Evolutionary conservation across 2,113 vertebrate genomes (phyloP).

Genomic region (Scytalopus superciliaris): DNA sequence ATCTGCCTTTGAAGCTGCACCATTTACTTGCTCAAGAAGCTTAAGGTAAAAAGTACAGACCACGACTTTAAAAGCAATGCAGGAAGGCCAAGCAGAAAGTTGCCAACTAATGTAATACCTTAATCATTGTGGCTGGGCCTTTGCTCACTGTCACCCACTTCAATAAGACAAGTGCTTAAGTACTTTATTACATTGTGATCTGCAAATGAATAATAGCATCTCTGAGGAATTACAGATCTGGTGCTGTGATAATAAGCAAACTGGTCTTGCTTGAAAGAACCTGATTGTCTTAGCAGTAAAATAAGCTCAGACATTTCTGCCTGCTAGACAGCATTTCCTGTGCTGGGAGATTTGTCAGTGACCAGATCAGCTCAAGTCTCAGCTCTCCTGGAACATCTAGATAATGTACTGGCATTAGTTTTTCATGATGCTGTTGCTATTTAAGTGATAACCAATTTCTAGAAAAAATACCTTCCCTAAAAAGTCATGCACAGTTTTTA

Average conservation of each 20-base stretch:
- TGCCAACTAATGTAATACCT: background rate
- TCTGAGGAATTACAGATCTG: background rate
- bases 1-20: constrained; percentile 18
- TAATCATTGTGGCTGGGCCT: background rate
- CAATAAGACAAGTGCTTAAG: background rate
- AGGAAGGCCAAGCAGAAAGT: background rate
- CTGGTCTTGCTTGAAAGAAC: constrained; percentile 10
- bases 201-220: background rate
- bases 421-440: background rate
- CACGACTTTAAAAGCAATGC: background rate
- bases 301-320: background rate
- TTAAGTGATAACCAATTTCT: background rate
- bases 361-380: background rate
- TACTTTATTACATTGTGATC: background rate
- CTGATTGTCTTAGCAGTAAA: background rate
- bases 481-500: background rate
- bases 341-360: background rate
- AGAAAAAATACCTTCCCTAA: background rate
- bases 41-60: background rate
- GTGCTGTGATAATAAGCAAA: constrained; percentile 8
- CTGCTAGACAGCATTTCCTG: background rate
- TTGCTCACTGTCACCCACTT: constrained; percentile 10
- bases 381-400: background rate
- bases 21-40: background rate
- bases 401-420: background rate